Evolutionary conservation across 2,113 vertebrate genomes (phyloP).

Genomic region (Psittacus erithacus): DNA sequence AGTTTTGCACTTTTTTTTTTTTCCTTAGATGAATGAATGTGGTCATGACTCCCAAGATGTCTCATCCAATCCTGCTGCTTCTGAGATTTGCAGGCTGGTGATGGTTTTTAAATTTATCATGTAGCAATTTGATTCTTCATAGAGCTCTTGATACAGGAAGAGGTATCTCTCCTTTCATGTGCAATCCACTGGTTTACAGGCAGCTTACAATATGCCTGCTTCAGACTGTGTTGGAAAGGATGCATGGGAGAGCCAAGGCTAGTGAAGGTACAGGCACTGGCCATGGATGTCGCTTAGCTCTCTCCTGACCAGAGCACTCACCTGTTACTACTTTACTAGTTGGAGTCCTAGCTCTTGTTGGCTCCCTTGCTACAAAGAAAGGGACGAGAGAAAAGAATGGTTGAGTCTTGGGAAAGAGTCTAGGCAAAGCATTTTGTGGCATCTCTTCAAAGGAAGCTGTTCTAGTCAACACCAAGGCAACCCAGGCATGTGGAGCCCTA

Average conservation of each 20-base stretch:
- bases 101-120: rapidly evolving
- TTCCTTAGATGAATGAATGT: background rate
- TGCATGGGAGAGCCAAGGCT: rapidly evolving
- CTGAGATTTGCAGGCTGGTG: rapidly evolving
- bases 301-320: slow-evolving; percentile 22
- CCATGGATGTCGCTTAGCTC: background rate
- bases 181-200: rapidly evolving
- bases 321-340: slow-evolving; percentile 43
- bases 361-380: slow-evolving; percentile 50
- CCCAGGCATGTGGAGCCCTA: rapidly evolving
- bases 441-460: background rate
- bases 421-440: background rate
- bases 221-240: background rate
- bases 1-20: background rate
- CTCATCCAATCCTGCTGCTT: rapidly evolving
- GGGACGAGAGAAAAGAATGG: background rate
- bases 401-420: background rate
- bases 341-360: slow-evolving; percentile 48
- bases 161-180: rapidly evolving
- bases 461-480: background rate
- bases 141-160: rapidly evolving
- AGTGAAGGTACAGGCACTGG: background rate
- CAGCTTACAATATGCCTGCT: background rate
- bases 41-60: rapidly evolving
- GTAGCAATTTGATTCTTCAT: rapidly evolving